Base-by-base conservation (phyloP, 2,888 invertebrate genomes). In the Stenchaetothrips biformis region DNA sequence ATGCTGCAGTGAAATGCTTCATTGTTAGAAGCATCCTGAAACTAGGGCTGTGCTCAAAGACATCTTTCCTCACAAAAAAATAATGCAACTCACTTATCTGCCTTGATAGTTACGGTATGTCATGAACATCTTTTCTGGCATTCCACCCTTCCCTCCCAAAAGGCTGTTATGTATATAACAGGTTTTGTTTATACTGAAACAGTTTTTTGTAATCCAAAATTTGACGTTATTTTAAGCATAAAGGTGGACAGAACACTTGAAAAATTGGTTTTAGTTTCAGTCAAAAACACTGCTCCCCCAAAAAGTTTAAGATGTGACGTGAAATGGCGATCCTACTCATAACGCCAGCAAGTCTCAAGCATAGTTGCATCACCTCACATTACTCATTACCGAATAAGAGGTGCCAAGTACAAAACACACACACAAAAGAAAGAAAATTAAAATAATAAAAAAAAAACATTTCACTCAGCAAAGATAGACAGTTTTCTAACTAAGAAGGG, bases 121-220 rank as follows among this genome's bases (percentile, higher is more conserved):
- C n/a, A 37, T 37, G 37, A 37, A 37, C 37, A 37, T 37, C 37
- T 37, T 37, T 37, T 4, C 37, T 37, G 37, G 37, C 37, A 37
- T 37, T 37, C 37, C 37, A 37, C 37, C 37, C 37, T 37, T 37
- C 37, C 83, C 82, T 81, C 81, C 78, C 78, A 80, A 79, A 80
- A 81, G 81, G 80, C 78, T 81, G 49, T 81, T 37, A 37, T 2
- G 4, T 2, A 37, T 37, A 37, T 1, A 37, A 37, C 37, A 37
- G 37, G 37, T 37, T 37, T 37, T 37, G 37, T 37, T 37, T 37
- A 37, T 4, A 37, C 37, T 4, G 2, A 37, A 37, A 37, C n/a
- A 37, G 2, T 1, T 37, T 2, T 37, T 37, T 4, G 37, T 2
- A 37, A 37, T 37, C 37, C 37, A 37, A 37, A 37, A 37, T 37